These are phyloP conservation scores for Condylura cristata DNA, from an alignment of 2,113 vertebrate species.

Conservation along the genomic window DNA sequence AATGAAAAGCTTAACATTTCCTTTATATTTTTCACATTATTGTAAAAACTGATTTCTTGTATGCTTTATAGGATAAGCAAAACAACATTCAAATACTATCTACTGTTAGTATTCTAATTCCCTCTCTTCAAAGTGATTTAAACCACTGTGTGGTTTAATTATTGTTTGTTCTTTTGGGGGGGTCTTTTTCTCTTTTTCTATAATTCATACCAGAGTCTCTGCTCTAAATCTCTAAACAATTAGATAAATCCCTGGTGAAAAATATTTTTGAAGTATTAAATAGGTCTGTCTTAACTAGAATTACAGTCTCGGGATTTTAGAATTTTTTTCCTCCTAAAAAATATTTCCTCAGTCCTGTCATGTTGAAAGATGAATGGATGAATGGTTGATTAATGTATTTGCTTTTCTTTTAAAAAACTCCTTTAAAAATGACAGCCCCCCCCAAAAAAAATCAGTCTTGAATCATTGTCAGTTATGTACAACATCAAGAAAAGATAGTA, in stretches of 20 bases:
- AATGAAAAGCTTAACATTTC: background rate
- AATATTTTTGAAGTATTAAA: background rate
- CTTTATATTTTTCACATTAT: background rate
- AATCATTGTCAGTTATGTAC: slow-evolving; percentile 31
- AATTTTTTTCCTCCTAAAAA: background rate
- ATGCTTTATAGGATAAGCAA: background rate
- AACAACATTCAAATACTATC: background rate
- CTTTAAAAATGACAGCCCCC: slow-evolving; percentile 31
- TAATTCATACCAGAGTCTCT: background rate
- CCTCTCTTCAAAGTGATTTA: background rate
- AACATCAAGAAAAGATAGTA: slow-evolving; percentile 20
- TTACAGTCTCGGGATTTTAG: background rate
- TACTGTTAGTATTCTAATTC: background rate
- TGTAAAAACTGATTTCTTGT: background rate
- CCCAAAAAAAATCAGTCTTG: slow-evolving; percentile 4
- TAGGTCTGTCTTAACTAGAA: background rate
- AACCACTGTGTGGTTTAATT: background rate
- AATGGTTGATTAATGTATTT: slow-evolving; percentile 3
- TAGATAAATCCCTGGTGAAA: background rate
- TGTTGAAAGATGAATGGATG: slow-evolving; percentile 34
- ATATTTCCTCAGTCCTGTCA: background rate
- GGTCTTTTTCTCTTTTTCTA: background rate
- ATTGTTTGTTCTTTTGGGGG: background rate
- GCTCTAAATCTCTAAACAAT: background rate
- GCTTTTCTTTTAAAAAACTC: background rate